Evolutionary conservation across 2,797 vertebrate species (phyloP).

Genomic region (Tolypeutes matacus): DNA sequence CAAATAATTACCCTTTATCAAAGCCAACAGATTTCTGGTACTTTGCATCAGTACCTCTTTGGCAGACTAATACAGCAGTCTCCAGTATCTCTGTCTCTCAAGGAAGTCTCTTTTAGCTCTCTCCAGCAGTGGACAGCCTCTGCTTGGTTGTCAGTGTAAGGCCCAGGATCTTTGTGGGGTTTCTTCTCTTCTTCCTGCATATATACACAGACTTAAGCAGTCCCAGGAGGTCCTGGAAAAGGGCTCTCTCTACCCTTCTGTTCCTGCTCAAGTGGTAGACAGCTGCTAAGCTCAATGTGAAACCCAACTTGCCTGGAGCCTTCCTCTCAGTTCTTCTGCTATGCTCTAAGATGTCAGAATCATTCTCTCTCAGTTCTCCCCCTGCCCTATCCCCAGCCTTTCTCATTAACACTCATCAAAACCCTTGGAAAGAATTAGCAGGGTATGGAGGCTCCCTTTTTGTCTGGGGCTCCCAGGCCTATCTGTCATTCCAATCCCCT

Average conservation of each 20-base stretch:
- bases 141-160: background rate
- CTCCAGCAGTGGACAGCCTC: background rate
- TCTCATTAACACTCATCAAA: background rate
- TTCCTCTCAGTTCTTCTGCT: background rate
- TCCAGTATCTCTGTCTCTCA: background rate
- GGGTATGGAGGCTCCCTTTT: background rate
- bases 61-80: too few relatives aligned
- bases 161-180: background rate
- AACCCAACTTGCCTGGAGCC: background rate
- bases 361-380: background rate
- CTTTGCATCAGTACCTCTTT: too few relatives aligned
- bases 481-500: background rate
- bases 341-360: background rate
- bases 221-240: too few relatives aligned
- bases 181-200: background rate
- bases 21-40: too few relatives aligned
- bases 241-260: background rate
- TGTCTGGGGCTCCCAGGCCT: background rate
- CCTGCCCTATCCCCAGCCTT: background rate
- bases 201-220: background rate
- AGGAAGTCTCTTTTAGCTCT: background rate
- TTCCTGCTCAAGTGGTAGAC: background rate
- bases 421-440: background rate
- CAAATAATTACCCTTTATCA: too few relatives aligned
- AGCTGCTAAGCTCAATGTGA: background rate